These are phyloP conservation scores for Pyrrhura leucotis DNA, from an alignment of 2,797 vertebrate species.

Conservation along the genomic window DNA sequence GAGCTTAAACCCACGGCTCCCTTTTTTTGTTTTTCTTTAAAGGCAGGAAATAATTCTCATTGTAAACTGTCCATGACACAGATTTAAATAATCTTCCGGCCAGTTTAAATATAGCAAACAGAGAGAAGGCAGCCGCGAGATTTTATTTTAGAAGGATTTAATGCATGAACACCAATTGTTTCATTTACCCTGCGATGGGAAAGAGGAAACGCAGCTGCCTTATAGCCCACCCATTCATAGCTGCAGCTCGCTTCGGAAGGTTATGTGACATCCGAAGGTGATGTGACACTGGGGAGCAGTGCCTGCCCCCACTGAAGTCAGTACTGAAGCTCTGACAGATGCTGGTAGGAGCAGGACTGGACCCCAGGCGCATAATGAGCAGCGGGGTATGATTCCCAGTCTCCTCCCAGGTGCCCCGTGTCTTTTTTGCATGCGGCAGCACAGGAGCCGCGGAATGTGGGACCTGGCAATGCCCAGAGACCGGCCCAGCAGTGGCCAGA, in stretches of 20 bases:
- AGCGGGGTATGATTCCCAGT: background rate
- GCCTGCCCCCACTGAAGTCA: background rate
- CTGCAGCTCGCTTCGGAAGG: background rate
- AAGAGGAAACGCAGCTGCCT: background rate
- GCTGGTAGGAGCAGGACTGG: background rate
- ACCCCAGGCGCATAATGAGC: background rate
- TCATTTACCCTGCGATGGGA: background rate
- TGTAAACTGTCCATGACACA: constrained; percentile 32
- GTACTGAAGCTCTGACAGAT: too few relatives aligned
- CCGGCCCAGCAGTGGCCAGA: background rate
- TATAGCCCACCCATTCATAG: background rate
- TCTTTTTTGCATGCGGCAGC: background rate
- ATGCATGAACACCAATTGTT: background rate
- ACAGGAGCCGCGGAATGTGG: background rate
- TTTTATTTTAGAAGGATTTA: background rate
- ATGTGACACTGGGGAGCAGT: background rate
- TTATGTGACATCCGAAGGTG: background rate
- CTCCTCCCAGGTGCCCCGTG: background rate
- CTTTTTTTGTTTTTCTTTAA: background rate
- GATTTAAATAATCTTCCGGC: constrained; percentile 25
- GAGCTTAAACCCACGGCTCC: background rate
- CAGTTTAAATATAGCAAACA: constrained; percentile 12
- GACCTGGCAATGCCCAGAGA: background rate
- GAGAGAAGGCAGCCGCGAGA: background rate
- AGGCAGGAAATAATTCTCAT: constrained; percentile 29